These are phyloP conservation scores for Leuciscus waleckii DNA, from an alignment of 2,797 vertebrate genomes.

Conservation along the genomic window DNA sequence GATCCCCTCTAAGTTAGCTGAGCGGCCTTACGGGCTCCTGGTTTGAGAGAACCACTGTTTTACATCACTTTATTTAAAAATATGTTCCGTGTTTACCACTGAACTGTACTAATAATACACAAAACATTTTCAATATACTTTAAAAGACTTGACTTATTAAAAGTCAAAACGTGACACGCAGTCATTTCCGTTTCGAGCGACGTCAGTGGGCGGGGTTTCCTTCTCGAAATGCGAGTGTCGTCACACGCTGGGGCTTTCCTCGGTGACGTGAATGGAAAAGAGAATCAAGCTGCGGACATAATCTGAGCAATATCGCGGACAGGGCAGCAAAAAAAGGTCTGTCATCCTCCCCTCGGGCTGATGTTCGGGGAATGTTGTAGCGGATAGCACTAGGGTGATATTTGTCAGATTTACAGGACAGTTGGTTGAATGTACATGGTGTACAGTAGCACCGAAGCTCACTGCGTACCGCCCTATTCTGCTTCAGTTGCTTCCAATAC, in stretches of 20 bases:
- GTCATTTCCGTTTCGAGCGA: slow-evolving; percentile 41
- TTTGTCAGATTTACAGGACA: background rate
- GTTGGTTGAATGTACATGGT: background rate
- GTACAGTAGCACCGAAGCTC: slow-evolving; percentile 16
- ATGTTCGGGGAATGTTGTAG: slow-evolving; percentile 1
- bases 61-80: background rate
- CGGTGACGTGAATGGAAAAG: slow-evolving; percentile 70
- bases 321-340: background rate
- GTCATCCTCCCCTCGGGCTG: background rate
- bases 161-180: background rate
- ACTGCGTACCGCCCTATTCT: slow-evolving; percentile 45
- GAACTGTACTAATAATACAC: background rate
- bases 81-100: background rate
- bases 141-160: background rate
- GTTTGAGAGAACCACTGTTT: background rate
- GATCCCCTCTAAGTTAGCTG: background rate
- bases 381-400: background rate
- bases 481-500: background rate
- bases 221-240: slow-evolving; percentile 52
- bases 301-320: slow-evolving; percentile 33
- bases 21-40: background rate
- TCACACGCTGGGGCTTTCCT: slow-evolving; percentile 79
- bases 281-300: slow-evolving; percentile 61
- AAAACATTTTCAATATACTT: background rate
- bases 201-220: slow-evolving; percentile 69